Evolutionary conservation across 2,888 invertebrate species (phyloP).

Genomic region (Alloplasta piceator): DNA sequence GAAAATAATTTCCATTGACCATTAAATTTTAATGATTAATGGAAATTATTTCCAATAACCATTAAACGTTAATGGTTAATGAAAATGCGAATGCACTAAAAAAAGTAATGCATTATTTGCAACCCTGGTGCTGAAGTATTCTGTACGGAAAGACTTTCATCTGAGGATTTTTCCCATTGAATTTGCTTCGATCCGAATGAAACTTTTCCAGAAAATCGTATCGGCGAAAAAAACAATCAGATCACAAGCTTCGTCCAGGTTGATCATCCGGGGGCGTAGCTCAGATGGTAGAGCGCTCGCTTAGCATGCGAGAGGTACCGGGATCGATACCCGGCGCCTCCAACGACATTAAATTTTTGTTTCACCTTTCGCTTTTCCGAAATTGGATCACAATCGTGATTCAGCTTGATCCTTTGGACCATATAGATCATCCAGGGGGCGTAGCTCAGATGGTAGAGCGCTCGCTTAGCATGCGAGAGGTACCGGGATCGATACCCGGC

Average conservation of each 20-base stretch:
- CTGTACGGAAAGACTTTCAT: too few species aligned
- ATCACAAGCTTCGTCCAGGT: not conserved
- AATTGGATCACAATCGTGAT: constrained; percentile 46
- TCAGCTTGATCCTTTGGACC: not conserved
- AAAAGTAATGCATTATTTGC: too few species aligned
- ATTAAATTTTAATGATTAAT: too few species aligned
- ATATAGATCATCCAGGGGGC: constrained; percentile 67
- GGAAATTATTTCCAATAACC: too few species aligned
- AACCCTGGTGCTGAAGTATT: too few species aligned
- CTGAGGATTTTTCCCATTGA: too few species aligned
- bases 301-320: constrained; percentile 75
- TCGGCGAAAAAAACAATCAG: not conserved
- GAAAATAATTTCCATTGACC: too few species aligned
- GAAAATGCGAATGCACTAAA: too few species aligned
- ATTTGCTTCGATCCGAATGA: too few species aligned
- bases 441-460: constrained; percentile 75
- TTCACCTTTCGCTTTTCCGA: constrained; percentile 7
- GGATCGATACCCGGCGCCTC: constrained; percentile 75
- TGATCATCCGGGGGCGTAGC: constrained; percentile 70
- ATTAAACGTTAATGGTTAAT: too few species aligned
- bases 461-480: constrained; percentile 75
- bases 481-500: constrained; percentile 73
- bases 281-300: constrained; percentile 75
- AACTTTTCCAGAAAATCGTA: too few species aligned
- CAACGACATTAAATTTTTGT: constrained; percentile 52